These are phyloP conservation scores for Belonocnema kinseyi DNA, from an alignment of 1,140 invertebrate species.

Conservation along the genomic window DNA sequence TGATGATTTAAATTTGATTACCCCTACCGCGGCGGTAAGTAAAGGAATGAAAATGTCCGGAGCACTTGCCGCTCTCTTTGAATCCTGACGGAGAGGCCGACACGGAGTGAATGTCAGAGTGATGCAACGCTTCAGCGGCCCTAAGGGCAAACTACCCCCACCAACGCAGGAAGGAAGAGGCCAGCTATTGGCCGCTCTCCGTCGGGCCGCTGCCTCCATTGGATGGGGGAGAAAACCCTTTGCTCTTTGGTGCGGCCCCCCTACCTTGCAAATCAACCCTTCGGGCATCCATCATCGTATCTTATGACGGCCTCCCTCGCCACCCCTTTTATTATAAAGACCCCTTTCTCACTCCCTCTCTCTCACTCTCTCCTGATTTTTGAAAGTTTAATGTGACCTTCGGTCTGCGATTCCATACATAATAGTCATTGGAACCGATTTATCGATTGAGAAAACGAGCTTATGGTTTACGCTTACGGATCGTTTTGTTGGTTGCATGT, in stretches of 20 bases:
- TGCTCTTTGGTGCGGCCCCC: constrained; percentile 52
- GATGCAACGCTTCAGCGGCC: constrained; percentile 68
- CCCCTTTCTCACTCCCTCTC: constrained; percentile 42
- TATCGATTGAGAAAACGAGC: constrained; percentile 57
- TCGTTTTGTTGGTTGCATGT: constrained; percentile 32
- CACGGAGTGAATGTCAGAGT: constrained; percentile 70
- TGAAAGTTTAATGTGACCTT: constrained; percentile 2
- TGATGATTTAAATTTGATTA: neutral
- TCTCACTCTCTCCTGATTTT: neutral
- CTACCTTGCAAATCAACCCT: constrained; percentile 65
- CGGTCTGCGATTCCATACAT: constrained; percentile 37
- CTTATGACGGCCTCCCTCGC: constrained; percentile 66
- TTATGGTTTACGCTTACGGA: constrained; percentile 35
- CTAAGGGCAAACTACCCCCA: constrained; percentile 68
- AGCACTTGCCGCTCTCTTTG: constrained; percentile 43
- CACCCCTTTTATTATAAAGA: constrained; percentile 58
- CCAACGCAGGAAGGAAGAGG: constrained; percentile 38
- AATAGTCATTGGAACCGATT: constrained; percentile 58
- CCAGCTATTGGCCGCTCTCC: constrained; percentile 58
- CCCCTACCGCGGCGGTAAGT: neutral
- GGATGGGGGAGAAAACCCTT: constrained; percentile 63
- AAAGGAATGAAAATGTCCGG: constrained; percentile 33
- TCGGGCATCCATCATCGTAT: constrained; percentile 70
- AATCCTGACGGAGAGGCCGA: constrained; percentile 58
- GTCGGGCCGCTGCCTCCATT: constrained; percentile 55